A percentile compares a stretch with the other conserved stretches of the same genome.
Conservation (phyloP, 2,113 vertebrate genomes). For the Neoarius graeffei region DNA sequence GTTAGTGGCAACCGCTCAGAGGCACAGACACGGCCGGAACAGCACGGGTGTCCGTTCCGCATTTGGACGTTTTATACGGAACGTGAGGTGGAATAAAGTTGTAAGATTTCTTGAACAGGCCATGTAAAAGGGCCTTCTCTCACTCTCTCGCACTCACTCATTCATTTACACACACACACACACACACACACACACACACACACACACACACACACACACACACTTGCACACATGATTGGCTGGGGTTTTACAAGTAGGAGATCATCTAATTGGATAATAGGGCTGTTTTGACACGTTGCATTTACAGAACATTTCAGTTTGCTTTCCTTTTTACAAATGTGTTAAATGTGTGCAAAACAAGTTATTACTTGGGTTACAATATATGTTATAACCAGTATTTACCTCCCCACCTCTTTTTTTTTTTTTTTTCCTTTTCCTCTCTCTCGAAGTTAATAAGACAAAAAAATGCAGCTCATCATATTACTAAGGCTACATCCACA, state of each 20-base stretch:
- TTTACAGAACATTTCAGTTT: neutral
- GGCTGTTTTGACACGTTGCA: neutral
- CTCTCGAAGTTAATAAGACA: neutral
- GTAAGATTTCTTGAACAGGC: too few species aligned
- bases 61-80: too few species aligned
- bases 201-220: neutral
- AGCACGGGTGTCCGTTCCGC: too few species aligned
- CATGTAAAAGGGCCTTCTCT: neutral
- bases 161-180: too few species aligned
- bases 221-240: neutral
- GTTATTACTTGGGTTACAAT: neutral
- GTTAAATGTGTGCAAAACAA: neutral
- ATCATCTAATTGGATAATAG: slow-evolving; percentile 10
- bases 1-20: too few species aligned
- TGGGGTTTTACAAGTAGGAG: slow-evolving; percentile 14
- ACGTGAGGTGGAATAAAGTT: too few species aligned
- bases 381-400: neutral
- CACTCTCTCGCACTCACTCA: neutral
- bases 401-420: neutral
- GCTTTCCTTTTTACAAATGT: neutral
- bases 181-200: neutral
- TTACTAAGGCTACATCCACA: too few species aligned
- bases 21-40: too few species aligned
- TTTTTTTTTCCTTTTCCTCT: neutral
- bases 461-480: neutral